Percentiles rank a stretch among this genome's conserved stretches.
phyloP scores from a whole-genome alignment of 2,113 vertebrate genomes.

The Pristiophorus japonicus region DNA sequence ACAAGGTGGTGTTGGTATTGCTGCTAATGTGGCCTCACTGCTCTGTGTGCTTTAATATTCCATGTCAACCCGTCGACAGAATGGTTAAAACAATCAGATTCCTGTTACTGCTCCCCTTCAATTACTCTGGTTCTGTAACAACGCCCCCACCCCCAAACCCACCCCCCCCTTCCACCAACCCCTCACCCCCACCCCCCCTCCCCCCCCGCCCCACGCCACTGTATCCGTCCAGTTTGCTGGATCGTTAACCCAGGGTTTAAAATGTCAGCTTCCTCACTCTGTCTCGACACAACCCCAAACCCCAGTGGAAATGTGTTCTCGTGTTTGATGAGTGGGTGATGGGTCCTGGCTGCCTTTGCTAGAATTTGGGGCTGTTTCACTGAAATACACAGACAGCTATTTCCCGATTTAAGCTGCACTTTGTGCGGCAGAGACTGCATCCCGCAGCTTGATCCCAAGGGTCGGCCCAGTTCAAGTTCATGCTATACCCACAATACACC shows the following conservation, averaged over 20 bases:
- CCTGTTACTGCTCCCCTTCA: not conserved
- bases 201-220: too few relatives aligned
- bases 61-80: not conserved
- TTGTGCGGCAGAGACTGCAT: not conserved
- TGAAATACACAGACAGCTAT: not conserved
- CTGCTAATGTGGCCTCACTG: not conserved
- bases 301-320: not conserved
- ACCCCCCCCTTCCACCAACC: too few relatives aligned
- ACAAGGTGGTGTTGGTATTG: not conserved
- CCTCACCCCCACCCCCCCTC: too few relatives aligned
- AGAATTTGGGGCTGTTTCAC: not conserved
- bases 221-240: not conserved
- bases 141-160: too few relatives aligned
- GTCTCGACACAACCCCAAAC: not conserved
- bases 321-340: not conserved
- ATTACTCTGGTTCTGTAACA: not conserved
- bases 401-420: not conserved
- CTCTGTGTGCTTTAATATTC: conserved; percentile 27
- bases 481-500: conserved; percentile 17
- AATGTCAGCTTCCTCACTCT: not conserved
- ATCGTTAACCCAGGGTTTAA: not conserved
- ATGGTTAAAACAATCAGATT: not conserved
- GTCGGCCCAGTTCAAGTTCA: not conserved
- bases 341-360: not conserved
- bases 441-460: not conserved